Conservation (phyloP, 2,113 vertebrate genomes). For the Anarrhichthys ocellatus region DNA sequence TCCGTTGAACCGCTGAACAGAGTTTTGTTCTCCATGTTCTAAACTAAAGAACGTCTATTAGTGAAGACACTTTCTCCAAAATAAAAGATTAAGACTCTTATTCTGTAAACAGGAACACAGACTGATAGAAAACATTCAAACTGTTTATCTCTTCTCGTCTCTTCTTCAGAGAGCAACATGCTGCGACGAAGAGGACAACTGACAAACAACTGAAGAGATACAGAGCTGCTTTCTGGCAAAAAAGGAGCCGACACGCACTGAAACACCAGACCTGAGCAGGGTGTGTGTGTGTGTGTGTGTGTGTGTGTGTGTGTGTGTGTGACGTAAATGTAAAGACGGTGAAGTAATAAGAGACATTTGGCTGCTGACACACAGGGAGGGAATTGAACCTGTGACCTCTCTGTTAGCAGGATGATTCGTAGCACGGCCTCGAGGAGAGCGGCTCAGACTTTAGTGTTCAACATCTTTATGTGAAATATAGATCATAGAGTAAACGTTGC, state of each 20-base stretch:
- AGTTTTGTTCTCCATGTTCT: not conserved
- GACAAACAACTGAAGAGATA: conserved; percentile 20
- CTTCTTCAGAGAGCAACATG: conserved; percentile 14
- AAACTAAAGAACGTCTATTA: not conserved
- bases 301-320: not conserved
- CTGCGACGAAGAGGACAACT: not conserved
- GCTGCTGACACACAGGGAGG: not conserved
- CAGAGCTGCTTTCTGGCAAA: conserved; percentile 71
- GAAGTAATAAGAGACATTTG: too few species aligned
- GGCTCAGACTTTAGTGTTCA: too few species aligned
- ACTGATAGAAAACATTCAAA: not conserved
- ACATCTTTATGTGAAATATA: not conserved
- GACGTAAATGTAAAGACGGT: not conserved
- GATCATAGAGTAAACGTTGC: not conserved
- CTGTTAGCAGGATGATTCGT: not conserved
- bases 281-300: not conserved
- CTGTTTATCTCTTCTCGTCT: not conserved
- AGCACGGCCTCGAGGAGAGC: too few species aligned
- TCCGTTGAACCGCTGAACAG: not conserved
- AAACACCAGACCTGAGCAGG: conserved; percentile 60
- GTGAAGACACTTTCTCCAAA: too few species aligned
- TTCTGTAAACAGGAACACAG: not conserved
- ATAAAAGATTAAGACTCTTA: too few species aligned
- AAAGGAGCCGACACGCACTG: conserved; percentile 43
- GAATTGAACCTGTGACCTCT: not conserved